Evolutionary conservation across 2,113 vertebrate species (phyloP).

Genomic region (Tupaia tana): DNA sequence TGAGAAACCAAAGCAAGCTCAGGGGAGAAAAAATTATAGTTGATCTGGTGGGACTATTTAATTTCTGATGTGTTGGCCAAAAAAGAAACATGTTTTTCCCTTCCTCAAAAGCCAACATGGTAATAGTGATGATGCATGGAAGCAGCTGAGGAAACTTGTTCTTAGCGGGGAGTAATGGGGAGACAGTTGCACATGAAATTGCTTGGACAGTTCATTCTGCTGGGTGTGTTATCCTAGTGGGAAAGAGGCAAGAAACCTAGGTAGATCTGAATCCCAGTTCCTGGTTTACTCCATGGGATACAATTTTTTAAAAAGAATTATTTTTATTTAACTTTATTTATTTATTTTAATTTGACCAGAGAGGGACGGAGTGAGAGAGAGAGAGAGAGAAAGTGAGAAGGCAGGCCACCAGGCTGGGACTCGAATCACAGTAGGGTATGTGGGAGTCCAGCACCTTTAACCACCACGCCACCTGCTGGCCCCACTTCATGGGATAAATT

Average conservation of each 20-base stretch:
- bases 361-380: too few species aligned
- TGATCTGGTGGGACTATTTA: background rate
- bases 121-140: background rate
- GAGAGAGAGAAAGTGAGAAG: too few species aligned
- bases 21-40: background rate
- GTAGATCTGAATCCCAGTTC: constrained; percentile 52
- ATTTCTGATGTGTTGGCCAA: constrained; percentile 43
- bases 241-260: constrained; percentile 34
- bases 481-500: constrained; percentile 47
- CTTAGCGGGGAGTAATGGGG: background rate
- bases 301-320: background rate
- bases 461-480: too few species aligned
- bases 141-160: constrained; percentile 17
- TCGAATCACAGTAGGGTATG: too few species aligned
- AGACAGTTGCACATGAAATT: background rate
- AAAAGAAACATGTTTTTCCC: background rate
- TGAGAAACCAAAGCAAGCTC: constrained; percentile 12
- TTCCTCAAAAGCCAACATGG: background rate
- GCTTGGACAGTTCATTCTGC: background rate
- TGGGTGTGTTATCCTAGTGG: background rate
- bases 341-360: too few species aligned
- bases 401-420: too few species aligned
- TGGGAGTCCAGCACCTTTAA: too few species aligned
- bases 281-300: constrained; percentile 46
- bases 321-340: too few species aligned